Conservation (phyloP, 2,888 invertebrate genomes). For the Rhabditoides inermis region DNA sequence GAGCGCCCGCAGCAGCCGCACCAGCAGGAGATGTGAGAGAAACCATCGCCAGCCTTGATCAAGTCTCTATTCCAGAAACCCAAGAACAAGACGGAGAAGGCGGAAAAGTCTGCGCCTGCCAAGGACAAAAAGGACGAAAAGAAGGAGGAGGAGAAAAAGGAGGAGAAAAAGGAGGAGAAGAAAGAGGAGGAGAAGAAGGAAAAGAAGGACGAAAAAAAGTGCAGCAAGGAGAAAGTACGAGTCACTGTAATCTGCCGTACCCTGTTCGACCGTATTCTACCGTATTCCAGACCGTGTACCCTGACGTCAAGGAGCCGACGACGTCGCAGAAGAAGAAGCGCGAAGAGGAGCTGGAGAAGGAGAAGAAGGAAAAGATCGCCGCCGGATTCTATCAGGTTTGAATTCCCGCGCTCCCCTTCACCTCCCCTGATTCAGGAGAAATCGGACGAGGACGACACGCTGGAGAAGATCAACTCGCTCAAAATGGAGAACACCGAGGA, state of each 20-base stretch:
- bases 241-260: too few species aligned
- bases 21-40: too few species aligned
- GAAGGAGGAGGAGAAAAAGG: not conserved
- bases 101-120: too few species aligned
- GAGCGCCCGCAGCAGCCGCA: too few species aligned
- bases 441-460: not conserved
- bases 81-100: not conserved
- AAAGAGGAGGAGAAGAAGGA: not conserved
- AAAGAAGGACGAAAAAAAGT: not conserved
- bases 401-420: too few species aligned
- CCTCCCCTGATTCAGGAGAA: too few species aligned
- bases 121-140: too few species aligned
- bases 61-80: too few species aligned
- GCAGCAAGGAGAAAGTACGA: not conserved
- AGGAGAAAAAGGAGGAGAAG: not conserved
- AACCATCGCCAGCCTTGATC: too few species aligned
- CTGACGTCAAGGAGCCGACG: not conserved
- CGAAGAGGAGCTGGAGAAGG: not conserved
- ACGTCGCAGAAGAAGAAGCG: slow-evolving; percentile 1
- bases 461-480: slow-evolving; percentile 1
- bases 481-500: not conserved
- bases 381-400: slow-evolving; percentile 1
- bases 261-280: too few species aligned
- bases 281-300: not conserved
- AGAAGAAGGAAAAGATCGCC: not conserved